Base-by-base conservation (phyloP, 2,797 vertebrate genomes). In the Melanotaenia boesemani region DNA sequence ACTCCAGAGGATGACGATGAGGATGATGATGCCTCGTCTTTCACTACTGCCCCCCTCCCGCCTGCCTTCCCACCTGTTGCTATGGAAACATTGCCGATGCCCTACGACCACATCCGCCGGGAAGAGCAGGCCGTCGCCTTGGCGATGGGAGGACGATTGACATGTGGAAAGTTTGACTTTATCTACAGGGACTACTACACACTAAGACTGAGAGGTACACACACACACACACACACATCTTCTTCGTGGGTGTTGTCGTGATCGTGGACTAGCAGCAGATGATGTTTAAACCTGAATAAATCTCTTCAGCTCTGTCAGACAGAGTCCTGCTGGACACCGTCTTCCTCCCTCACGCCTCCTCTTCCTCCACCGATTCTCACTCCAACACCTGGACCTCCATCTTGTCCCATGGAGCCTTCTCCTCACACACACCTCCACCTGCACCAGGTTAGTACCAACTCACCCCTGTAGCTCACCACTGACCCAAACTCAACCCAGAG, bases 371-470 rank as follows among this genome's bases (percentile, higher is more conserved):
- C 32, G 76, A 57, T 62, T 58, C 61, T 24, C 94, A 94, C 72
- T 10, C 77, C 66, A 95, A 95, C 89, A 89, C 89, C 77, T 95
- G 94, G 95, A 82, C 77, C 76, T 89, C 92, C 86, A 83, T 93
- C 77, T 63, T 95, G 37, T 76, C 92, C 32, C 93, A 95, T 0
- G 94, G 94, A 78, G 90, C 90, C 79, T 95, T 95, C 84, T 94
- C 92, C 16, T 72, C 90, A 10, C 80, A 93, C 78, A 66, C 70
- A 9, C 93, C 88, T 3, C 90, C 93, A 2, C 94, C 94, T 4
- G 82, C 92, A 16, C 92, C 95, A 76, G 92, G 94, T 94, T 32
- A 79, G 79, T n/a, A 2, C 52, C n/a, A 60, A 67, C 52, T 69
- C 62, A 37, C 58, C 34, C 59, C 12, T 64, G 0, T 52, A 93